A percentile compares a stretch with the other conserved stretches of the same genome.
Conservation (phyloP, 2,888 invertebrate genomes). For the Timandra comae region DNA sequence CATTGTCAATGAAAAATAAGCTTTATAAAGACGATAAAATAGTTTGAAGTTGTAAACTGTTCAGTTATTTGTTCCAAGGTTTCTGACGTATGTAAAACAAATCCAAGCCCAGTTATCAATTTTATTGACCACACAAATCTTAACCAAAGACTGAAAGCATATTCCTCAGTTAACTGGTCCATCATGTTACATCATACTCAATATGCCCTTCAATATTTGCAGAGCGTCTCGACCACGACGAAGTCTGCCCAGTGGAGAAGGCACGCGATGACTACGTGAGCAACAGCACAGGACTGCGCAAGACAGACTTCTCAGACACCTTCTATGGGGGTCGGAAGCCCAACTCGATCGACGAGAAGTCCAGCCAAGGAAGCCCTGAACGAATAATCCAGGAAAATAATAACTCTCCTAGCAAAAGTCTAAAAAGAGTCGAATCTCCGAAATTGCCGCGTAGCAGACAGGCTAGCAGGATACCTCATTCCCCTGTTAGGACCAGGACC, state of each 20-base stretch:
- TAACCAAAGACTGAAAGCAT: no score
- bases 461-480: conserved; percentile 65
- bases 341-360: conserved; percentile 54
- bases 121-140: no score
- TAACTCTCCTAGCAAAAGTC: conserved; percentile 63
- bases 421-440: conserved; percentile 53
- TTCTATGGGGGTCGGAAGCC: conserved; percentile 76
- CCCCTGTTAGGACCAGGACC: conserved; percentile 55
- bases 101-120: no score
- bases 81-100: no score
- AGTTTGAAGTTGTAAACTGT: no score
- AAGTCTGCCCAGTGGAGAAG: conserved; percentile 60
- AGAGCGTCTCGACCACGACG: conserved; percentile 83
- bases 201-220: no score
- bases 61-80: no score
- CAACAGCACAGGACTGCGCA: conserved; percentile 82
- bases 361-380: conserved; percentile 59
- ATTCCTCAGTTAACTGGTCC: no score
- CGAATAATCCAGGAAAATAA: conserved; percentile 59
- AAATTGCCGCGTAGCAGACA: conserved; percentile 60
- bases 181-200: no score
- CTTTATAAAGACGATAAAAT: no score
- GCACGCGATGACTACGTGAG: conserved; percentile 79
- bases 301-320: conserved; percentile 81
- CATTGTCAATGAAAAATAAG: no score